These are phyloP conservation scores for Calcarius ornatus DNA, from an alignment of 2,113 vertebrate genomes.

Conservation along the genomic window DNA sequence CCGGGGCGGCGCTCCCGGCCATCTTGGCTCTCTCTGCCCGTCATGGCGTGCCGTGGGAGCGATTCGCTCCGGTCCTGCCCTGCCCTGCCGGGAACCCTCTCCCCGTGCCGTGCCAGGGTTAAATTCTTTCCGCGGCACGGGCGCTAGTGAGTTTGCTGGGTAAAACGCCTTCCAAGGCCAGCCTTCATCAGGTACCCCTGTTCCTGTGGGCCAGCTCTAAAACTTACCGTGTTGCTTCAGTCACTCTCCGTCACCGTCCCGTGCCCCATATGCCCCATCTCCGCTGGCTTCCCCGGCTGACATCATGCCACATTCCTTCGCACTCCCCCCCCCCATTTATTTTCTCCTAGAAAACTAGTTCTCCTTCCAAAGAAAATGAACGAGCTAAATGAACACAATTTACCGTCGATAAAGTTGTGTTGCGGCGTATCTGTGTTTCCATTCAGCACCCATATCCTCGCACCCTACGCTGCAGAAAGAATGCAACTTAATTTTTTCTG, in stretches of 20 bases:
- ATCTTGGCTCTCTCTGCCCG: accelerated
- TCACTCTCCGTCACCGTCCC: accelerated
- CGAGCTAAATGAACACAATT: background rate
- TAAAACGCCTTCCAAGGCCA: background rate
- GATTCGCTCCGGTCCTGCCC: accelerated
- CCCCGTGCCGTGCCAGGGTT: accelerated
- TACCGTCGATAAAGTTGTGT: background rate
- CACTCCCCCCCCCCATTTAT: accelerated
- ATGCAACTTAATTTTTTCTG: background rate
- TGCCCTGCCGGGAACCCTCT: accelerated
- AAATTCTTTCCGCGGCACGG: background rate
- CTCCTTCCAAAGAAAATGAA: background rate
- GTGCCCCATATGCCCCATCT: accelerated
- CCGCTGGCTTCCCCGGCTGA: accelerated
- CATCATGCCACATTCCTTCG: too few species aligned
- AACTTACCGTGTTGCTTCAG: accelerated
- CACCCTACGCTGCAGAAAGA: background rate
- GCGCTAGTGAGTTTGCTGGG: accelerated
- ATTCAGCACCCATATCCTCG: background rate
- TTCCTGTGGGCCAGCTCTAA: accelerated
- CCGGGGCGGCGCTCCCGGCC: background rate
- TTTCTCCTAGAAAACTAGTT: background rate
- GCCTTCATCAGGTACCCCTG: too few species aligned
- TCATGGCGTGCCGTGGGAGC: accelerated
- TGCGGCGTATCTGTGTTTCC: background rate